phyloP scores from a whole-genome alignment of 2,113 vertebrate genomes.

The Nettapus auritus region DNA sequence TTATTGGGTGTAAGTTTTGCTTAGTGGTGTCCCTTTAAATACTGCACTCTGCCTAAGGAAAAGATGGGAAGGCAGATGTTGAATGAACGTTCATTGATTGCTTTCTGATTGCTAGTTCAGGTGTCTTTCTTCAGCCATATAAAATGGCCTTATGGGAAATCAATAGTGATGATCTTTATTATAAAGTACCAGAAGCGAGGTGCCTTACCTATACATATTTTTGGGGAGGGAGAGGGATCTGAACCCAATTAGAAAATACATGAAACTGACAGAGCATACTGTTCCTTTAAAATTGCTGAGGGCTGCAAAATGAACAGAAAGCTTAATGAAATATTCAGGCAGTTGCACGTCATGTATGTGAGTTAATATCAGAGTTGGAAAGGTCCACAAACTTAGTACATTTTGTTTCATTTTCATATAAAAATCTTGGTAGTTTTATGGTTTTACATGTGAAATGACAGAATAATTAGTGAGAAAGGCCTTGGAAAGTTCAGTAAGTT shows the following conservation, averaged over 20 bases:
- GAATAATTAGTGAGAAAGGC: neutral
- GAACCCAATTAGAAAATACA: constrained; percentile 43
- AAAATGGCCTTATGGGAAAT: constrained; percentile 43
- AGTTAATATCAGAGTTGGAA: neutral
- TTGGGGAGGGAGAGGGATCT: neutral
- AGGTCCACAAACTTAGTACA: neutral
- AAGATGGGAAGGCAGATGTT: constrained; percentile 52
- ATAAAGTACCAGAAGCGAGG: neutral
- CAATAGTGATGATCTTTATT: constrained; percentile 19
- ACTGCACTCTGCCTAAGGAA: neutral
- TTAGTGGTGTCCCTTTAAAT: neutral
- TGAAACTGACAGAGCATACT: neutral
- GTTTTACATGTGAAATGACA: neutral
- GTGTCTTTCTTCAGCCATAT: constrained; percentile 34
- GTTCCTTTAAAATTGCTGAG: constrained; percentile 2
- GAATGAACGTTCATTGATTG: constrained; percentile 46
- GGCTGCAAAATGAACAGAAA: neutral
- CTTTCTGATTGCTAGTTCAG: constrained; percentile 35
- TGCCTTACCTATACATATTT: constrained; percentile 4
- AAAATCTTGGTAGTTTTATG: neutral
- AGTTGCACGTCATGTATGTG: neutral
- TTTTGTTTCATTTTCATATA: neutral
- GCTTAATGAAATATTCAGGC: neutral
- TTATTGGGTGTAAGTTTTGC: neutral
- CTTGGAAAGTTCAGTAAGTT: neutral